Evolutionary conservation across 2,888 invertebrate genomes (phyloP), one percentile per base, ranked within the genome.

Genomic region (Molanna angustata): DNA sequence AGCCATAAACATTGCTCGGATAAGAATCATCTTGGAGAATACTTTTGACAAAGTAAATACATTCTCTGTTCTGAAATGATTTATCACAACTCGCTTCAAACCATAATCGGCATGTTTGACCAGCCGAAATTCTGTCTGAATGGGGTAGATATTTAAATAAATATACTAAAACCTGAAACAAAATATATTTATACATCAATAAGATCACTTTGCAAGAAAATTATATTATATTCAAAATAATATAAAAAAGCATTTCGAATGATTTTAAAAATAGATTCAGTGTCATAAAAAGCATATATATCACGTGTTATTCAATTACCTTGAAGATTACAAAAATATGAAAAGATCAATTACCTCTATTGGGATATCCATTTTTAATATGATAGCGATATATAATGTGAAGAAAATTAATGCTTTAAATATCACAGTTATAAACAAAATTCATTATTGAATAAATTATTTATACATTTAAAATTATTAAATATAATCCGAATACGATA

Each of bases 21-120:
- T 61, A 61, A 9, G 66, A 49, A 47, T 64, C 74, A 60, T 77
- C 73, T 61, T 70, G 71, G 17, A 75, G 63, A 48, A 67, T 62
- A 54, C 74, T 64, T 65, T 73, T 76, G 54, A 70, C 74, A 53
- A 80, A 72, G 31, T 77, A 66, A 40, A 79, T 71, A 21, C 74
- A 68, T 67, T 82, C 77, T 49, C 70, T 71, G 62, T 79, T 78
- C 53, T 77, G 66, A 61, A 80, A 78, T 56, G 79, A 77, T 57
- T 79, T 74, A 62, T 85, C 81, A 62, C 83, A 78, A 4, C 84
- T 80, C 11, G 86, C 87, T 56, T 80, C 76, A 58, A 84, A 81
- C 86, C 88, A 88, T 0, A 77, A 70, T 14, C 69, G 75, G 64
- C 83, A 85, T 18, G 85, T 83, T 60, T 83, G 73, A 60, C 84